Evolutionary conservation across 2,113 vertebrate genomes (phyloP).

Genomic region (Panthera uncia): DNA sequence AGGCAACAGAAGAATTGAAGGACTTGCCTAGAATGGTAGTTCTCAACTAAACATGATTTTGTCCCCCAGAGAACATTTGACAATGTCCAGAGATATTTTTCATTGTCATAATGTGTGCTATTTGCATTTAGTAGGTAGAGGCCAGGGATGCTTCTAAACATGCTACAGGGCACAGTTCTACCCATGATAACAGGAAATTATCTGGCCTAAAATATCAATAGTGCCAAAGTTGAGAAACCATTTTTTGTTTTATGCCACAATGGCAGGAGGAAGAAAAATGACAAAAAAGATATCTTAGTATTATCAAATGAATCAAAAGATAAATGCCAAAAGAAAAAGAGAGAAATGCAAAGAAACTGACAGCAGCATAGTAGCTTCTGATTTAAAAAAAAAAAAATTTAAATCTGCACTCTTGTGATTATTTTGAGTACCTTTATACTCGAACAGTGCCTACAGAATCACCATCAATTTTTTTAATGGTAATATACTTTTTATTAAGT

Average conservation of each 20-base stretch:
- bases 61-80: neutral
- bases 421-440: neutral
- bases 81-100: neutral
- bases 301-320: constrained; percentile 19
- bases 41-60: neutral
- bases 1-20: neutral
- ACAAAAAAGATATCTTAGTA: neutral
- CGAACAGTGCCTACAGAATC: neutral
- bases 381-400: neutral
- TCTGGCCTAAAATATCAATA: neutral
- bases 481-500: neutral
- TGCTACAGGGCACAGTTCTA: neutral
- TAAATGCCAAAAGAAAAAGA: constrained; percentile 22
- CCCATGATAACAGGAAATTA: neutral
- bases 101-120: neutral
- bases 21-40: neutral
- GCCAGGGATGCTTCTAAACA: neutral
- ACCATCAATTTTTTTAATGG: neutral
- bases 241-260: neutral
- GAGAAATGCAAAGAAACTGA: neutral
- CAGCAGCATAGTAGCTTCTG: neutral
- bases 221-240: neutral
- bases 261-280: neutral
- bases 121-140: neutral
- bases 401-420: neutral